Percentiles rank a stretch among this genome's conserved stretches.
phyloP scores from a whole-genome alignment of 2,888 invertebrate genomes.

The Stenotaenia linearis region DNA sequence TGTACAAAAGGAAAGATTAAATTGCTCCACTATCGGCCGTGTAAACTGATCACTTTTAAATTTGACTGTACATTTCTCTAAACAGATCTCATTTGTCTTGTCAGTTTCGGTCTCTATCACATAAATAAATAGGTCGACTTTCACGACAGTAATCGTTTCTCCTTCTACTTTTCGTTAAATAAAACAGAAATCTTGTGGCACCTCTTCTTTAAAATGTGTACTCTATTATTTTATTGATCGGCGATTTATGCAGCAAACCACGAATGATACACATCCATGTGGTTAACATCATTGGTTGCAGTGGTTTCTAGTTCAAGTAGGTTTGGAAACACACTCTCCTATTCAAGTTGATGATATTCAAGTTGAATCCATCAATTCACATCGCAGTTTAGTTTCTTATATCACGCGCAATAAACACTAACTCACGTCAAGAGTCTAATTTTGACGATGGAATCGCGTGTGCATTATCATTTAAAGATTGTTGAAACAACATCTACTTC shows the following conservation, averaged over 20 bases:
- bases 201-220: background rate
- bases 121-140: background rate
- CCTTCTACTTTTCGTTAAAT: background rate
- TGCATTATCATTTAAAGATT: background rate
- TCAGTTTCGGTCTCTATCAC: background rate
- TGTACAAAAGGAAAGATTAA: constrained; percentile 7
- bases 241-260: background rate
- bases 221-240: constrained; percentile 1
- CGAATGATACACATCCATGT: background rate
- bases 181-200: background rate
- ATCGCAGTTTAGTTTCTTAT: background rate
- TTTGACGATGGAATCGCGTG: background rate
- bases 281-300: constrained; percentile 22
- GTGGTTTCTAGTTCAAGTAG: constrained; percentile 4
- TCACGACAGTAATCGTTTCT: background rate
- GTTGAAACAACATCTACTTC: background rate
- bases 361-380: background rate
- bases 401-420: background rate
- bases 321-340: background rate
- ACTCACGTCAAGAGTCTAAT: background rate
- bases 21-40: background rate
- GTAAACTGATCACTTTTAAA: constrained; percentile 19
- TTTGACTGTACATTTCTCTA: background rate
- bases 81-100: background rate
- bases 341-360: background rate